A percentile compares a stretch with the other conserved stretches of the same genome.
Evolutionary conservation across 2,797 vertebrate genomes (phyloP).

Genomic region (Tauraco hartlaubi): DNA sequence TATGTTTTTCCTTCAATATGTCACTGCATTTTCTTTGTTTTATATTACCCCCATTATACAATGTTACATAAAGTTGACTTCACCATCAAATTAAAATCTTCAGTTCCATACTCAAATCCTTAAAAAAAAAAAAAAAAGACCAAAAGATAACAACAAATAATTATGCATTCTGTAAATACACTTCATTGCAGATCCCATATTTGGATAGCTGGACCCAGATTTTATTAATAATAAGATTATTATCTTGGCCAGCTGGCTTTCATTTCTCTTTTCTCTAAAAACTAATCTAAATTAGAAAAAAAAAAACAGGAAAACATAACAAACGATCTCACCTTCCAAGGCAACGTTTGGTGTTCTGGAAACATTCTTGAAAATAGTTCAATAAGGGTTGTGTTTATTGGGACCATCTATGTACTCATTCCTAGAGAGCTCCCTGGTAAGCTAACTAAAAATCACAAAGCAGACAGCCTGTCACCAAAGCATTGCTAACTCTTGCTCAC

Average conservation of each 20-base stretch:
- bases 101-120: neutral
- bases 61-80: neutral
- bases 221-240: neutral
- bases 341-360: neutral
- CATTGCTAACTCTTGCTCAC: neutral
- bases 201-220: neutral
- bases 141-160: neutral
- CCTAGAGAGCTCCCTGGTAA: neutral
- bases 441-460: neutral
- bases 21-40: neutral
- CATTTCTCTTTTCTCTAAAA: neutral
- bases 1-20: neutral
- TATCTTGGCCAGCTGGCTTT: neutral
- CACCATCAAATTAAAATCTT: neutral
- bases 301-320: neutral
- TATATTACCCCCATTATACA: neutral
- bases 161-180: neutral
- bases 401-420: neutral
- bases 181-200: neutral
- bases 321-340: neutral
- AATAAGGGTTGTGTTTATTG: neutral
- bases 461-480: neutral
- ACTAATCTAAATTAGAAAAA: neutral
- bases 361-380: neutral
- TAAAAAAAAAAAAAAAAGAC: neutral